These are phyloP conservation scores for Danaus plexippus DNA, from an alignment of 1,140 invertebrate species.

Conservation along the genomic window DNA sequence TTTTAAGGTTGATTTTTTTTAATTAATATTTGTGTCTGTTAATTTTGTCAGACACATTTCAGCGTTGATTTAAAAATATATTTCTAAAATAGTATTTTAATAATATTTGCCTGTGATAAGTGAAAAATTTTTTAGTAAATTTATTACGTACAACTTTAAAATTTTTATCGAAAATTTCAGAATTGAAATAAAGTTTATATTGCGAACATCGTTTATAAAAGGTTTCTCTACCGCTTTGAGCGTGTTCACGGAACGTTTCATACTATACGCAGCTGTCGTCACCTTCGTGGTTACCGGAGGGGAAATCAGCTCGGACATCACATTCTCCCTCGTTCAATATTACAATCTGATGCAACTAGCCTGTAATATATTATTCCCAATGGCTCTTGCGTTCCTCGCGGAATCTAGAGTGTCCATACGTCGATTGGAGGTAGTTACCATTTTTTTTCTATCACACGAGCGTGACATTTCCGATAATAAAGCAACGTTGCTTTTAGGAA, in stretches of 20 bases:
- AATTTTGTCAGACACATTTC: no score
- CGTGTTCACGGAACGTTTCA: conserved; percentile 80
- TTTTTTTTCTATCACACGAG: conserved; percentile 1
- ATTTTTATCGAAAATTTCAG: conserved; percentile 5
- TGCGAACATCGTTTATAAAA: conserved; percentile 79
- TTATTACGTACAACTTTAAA: no score
- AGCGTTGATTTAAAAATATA: no score
- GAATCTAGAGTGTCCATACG: conserved; percentile 78
- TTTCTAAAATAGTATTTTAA: no score
- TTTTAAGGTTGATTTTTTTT: no score
- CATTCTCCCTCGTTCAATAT: conserved; percentile 82
- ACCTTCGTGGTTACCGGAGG: conserved; percentile 77
- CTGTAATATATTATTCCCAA: conserved; percentile 81
- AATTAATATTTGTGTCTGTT: no score
- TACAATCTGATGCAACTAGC: conserved; percentile 81
- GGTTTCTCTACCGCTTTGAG: conserved; percentile 78
- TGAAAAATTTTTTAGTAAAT: no score
- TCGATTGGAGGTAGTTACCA: conserved; percentile 71
- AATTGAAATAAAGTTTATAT: conserved; percentile 77
- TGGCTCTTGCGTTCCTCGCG: conserved; percentile 73
- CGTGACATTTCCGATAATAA: background rate
- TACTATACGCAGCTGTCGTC: conserved; percentile 80
- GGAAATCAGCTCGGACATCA: conserved; percentile 76
- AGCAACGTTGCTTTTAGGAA: conserved; percentile 43
- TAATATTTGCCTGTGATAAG: no score